These are phyloP conservation scores for Poeciliopsis turneri DNA, from an alignment of 2,797 vertebrate species.

Conservation along the genomic window DNA sequence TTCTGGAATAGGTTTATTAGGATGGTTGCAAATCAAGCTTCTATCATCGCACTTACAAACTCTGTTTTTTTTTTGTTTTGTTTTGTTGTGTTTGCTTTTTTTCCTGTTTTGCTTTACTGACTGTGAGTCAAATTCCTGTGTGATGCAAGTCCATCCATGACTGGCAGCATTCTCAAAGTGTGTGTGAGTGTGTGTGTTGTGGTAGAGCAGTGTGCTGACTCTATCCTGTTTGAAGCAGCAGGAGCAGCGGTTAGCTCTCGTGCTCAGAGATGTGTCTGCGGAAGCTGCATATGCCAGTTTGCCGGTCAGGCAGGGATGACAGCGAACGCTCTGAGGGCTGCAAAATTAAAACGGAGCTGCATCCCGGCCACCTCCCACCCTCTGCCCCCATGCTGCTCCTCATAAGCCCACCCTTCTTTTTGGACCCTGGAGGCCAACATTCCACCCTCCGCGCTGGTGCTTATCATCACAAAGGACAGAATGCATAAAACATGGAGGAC, in stretches of 20 bases:
- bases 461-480: conserved; percentile 87
- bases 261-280: conserved; percentile 45
- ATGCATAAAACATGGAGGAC: conserved; percentile 87
- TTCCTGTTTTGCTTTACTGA: conserved; percentile 24
- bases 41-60: conserved; percentile 37
- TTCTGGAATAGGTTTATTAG: conserved; percentile 45
- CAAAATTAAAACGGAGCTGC: conserved; percentile 68
- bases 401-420: conserved; percentile 66
- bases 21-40: conserved; percentile 40
- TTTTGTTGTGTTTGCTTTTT: conserved; percentile 16
- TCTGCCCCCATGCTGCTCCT: conserved; percentile 9
- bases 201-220: conserved; percentile 21
- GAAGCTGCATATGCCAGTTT: conserved; percentile 45
- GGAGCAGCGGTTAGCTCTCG: conserved; percentile 59
- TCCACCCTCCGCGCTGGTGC: conserved; percentile 78
- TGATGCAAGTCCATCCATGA: conserved; percentile 50
- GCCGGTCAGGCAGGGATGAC: conserved; percentile 50
- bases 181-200: conserved; percentile 21
- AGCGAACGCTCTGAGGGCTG: conserved; percentile 60
- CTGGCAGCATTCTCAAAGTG: conserved; percentile 23
- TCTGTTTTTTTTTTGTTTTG: conserved; percentile 30
- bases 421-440: conserved; percentile 80
- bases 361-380: conserved; percentile 45
- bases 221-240: conserved; percentile 54
- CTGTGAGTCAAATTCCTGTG: conserved; percentile 34